phyloP scores from a whole-genome alignment of 1,140 invertebrate species.

The Wiebesia pumilae region DNA sequence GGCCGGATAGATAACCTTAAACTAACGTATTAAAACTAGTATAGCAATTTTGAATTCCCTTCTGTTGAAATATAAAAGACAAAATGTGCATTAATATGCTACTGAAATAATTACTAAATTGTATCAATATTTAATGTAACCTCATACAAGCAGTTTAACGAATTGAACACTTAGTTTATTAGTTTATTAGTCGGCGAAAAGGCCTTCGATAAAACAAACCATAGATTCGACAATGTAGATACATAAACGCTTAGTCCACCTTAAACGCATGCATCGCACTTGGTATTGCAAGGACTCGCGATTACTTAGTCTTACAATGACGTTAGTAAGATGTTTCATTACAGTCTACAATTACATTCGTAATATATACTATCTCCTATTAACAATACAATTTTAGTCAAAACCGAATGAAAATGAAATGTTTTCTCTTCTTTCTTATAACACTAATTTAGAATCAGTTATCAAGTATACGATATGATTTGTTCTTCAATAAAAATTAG shows the following conservation, averaged over 20 bases:
- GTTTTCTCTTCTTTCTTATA: no score
- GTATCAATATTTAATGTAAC: neutral
- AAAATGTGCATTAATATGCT: neutral
- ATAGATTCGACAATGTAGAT: neutral
- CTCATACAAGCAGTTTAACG: neutral
- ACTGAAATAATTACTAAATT: neutral
- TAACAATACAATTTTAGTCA: no score
- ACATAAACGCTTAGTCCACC: no score
- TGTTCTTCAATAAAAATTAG: no score
- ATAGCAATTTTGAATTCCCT: neutral
- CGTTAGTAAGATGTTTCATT: neutral
- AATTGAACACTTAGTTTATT: neutral
- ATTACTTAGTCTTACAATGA: neutral
- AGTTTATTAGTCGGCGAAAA: neutral
- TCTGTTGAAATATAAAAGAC: neutral
- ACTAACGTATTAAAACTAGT: neutral
- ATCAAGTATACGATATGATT: no score
- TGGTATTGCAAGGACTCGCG: neutral
- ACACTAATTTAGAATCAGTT: no score
- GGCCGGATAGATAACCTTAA: conserved; percentile 48
- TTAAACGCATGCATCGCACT: neutral
- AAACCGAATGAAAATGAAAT: no score
- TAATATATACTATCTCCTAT: neutral
- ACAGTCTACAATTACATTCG: neutral
- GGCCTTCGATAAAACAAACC: neutral